These are phyloP conservation scores for Protomyctophum bolini DNA, from an alignment of 2,113 vertebrate genomes.

Conservation along the genomic window DNA sequence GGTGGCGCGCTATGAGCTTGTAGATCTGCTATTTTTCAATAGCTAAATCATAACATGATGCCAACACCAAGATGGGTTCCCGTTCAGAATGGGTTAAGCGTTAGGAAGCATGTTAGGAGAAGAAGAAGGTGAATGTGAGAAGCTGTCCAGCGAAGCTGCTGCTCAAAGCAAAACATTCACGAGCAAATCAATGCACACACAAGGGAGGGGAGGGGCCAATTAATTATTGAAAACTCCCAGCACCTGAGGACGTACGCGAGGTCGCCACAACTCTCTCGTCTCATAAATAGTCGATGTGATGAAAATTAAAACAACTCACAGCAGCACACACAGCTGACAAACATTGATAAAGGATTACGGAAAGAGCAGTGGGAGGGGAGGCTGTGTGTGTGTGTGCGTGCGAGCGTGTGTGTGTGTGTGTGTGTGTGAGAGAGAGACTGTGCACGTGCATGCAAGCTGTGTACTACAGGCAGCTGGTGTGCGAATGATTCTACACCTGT, in stretches of 20 bases:
- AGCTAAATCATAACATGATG: no score
- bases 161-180: conserved; percentile 59
- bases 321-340: conserved; percentile 10
- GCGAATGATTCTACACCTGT: background rate
- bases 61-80: no score
- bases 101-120: conserved; percentile 16
- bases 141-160: conserved; percentile 50
- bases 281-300: conserved; percentile 63
- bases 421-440: conserved; percentile 14
- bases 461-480: no score
- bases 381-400: background rate
- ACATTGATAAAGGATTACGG: background rate
- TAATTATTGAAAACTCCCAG: conserved; percentile 62
- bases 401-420: background rate
- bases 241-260: conserved; percentile 66
- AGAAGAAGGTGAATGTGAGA: background rate
- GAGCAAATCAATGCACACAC: conserved; percentile 45
- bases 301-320: conserved; percentile 29
- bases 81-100: no score
- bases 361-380: background rate
- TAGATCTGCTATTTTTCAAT: no score
- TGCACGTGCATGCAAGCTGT: no score
- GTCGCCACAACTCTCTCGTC: conserved; percentile 51
- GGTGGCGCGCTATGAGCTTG: no score
- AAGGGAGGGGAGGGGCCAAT: conserved; percentile 39